phyloP scores from a whole-genome alignment of 2,113 vertebrate species.

The Sardina pilchardus region DNA sequence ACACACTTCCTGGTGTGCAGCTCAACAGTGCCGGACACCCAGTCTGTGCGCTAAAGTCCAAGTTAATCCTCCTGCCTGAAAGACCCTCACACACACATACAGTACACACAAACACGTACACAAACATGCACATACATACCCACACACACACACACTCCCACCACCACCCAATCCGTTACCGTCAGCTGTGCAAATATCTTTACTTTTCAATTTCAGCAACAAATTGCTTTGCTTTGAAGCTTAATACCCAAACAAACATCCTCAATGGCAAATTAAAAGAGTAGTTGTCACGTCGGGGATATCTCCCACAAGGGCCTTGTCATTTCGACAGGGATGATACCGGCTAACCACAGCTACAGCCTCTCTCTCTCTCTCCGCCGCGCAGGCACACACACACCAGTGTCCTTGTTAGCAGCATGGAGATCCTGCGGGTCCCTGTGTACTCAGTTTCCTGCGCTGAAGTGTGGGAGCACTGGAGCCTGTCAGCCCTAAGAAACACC shows the following conservation, averaged over 20 bases:
- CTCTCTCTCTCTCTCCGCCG: too few relatives aligned
- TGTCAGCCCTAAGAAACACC: neutral
- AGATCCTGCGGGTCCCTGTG: neutral
- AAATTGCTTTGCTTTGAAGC: conserved; percentile 33
- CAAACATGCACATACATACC: neutral
- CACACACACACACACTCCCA: neutral
- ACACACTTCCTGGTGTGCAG: conserved; percentile 38
- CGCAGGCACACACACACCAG: neutral
- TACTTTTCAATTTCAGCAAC: conserved; percentile 53
- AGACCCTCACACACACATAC: conserved; percentile 10
- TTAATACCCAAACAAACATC: conserved; percentile 46
- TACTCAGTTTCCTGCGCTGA: neutral
- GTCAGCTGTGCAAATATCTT: conserved; percentile 64
- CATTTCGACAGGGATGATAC: neutral
- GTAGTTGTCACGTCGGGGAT: neutral
- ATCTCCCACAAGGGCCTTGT: neutral
- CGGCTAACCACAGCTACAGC: neutral
- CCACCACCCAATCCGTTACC: neutral
- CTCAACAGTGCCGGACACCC: conserved; percentile 46
- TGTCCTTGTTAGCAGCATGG: neutral
- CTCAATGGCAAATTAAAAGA: conserved; percentile 39
- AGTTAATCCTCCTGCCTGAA: conserved; percentile 46
- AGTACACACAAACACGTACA: neutral
- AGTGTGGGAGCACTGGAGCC: neutral
- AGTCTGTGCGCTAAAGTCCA: conserved; percentile 51